phyloP scores from a whole-genome alignment of 2,797 vertebrate genomes.

The Bovichtus variegatus region DNA sequence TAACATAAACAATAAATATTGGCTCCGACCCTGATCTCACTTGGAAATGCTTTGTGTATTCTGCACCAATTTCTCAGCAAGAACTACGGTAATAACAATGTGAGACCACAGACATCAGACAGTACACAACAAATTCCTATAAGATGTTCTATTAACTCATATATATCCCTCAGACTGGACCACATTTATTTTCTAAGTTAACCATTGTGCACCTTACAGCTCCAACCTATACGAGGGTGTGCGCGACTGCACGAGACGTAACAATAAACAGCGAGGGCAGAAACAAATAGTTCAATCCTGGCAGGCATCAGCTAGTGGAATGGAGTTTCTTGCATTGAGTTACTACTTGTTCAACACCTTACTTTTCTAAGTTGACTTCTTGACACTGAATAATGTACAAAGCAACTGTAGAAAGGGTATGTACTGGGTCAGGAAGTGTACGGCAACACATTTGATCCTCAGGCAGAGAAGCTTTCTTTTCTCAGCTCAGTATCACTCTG shows the following conservation, averaged over 20 bases:
- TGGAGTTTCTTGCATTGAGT: background rate
- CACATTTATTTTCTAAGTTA: background rate
- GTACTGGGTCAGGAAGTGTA: background rate
- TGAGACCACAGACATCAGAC: too few species aligned
- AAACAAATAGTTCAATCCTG: background rate
- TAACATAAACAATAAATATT: background rate
- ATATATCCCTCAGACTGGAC: background rate
- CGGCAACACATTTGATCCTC: slow-evolving; percentile 1
- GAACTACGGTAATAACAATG: background rate
- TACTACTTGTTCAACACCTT: background rate
- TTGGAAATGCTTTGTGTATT: background rate
- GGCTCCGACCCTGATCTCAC: background rate
- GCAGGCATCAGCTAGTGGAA: background rate
- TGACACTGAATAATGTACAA: background rate
- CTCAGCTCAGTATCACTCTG: background rate
- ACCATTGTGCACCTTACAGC: background rate
- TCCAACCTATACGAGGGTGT: background rate
- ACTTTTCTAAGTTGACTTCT: background rate
- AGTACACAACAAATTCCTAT: background rate
- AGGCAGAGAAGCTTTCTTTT: background rate
- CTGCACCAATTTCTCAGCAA: background rate
- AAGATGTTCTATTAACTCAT: background rate
- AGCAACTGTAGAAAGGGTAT: background rate
- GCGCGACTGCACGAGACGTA: background rate
- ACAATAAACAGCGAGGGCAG: background rate